phyloP scores from a whole-genome alignment of 2,888 invertebrate genomes.

The Lepidochitona cinerea region DNA sequence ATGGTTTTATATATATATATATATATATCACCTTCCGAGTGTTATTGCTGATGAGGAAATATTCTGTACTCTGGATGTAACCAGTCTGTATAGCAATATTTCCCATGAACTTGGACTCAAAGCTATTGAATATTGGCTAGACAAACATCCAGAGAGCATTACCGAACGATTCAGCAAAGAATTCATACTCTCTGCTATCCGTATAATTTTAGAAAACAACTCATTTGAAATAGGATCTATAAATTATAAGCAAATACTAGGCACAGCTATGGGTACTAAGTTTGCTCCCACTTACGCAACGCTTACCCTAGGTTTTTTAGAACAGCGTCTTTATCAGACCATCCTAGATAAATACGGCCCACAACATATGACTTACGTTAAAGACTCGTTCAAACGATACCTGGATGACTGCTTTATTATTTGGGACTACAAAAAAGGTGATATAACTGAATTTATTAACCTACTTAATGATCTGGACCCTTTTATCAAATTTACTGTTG shows the following conservation, averaged over 20 bases:
- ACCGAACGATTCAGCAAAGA: constrained; percentile 3
- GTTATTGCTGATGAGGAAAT: neutral
- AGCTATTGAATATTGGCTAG: constrained; percentile 16
- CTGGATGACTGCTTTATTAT: constrained; percentile 26
- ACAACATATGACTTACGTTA: neutral
- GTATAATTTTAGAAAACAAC: constrained; percentile 22
- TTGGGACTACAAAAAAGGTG: constrained; percentile 1
- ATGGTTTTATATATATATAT: too few relatives aligned
- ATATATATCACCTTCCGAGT: neutral
- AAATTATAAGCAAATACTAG: constrained; percentile 18
- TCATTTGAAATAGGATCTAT: constrained; percentile 14
- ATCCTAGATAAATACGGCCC: constrained; percentile 4
- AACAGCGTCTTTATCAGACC: constrained; percentile 8
- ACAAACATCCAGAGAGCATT: neutral
- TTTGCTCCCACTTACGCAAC: constrained; percentile 27
- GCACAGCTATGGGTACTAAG: constrained; percentile 28
- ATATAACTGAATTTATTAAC: constrained; percentile 3
- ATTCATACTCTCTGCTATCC: constrained; percentile 12
- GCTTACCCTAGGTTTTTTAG: constrained; percentile 13
- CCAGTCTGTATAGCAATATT: constrained; percentile 19
- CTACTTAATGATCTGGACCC: constrained; percentile 9
- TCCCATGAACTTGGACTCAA: constrained; percentile 14
- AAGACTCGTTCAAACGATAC: constrained; percentile 18
- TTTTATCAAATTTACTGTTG: constrained; percentile 16
- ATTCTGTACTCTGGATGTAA: constrained; percentile 16